Percentiles rank a stretch among this genome's conserved stretches.
Evolutionary conservation across 2,113 vertebrate species (phyloP).

Genomic region (Ovis canadensis): DNA sequence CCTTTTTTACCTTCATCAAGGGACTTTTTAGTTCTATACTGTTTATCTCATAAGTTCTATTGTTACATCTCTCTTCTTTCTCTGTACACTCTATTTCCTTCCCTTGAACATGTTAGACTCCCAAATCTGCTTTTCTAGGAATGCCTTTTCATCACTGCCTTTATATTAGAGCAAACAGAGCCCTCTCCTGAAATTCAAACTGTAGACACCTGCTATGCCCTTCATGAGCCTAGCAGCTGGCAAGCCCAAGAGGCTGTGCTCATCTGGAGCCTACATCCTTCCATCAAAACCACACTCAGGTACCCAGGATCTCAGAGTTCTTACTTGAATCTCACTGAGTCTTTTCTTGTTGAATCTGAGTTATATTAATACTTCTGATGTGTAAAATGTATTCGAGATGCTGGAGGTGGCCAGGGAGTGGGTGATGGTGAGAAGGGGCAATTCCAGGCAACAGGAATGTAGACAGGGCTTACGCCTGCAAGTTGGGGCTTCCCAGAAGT

Average conservation of each 20-base stretch:
- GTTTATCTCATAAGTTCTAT: background rate
- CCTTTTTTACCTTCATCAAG: background rate
- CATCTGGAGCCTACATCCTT: too few species aligned
- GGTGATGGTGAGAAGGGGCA: background rate
- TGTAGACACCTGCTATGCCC: background rate
- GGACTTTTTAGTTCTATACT: background rate
- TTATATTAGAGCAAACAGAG: background rate
- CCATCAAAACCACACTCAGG: background rate
- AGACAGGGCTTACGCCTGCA: background rate
- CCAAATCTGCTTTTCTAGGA: background rate
- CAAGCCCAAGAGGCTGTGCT: background rate
- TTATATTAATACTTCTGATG: background rate
- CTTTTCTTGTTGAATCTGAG: background rate
- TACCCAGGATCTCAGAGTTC: background rate
- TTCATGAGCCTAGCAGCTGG: background rate
- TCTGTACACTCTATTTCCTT: background rate
- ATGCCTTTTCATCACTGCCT: background rate
- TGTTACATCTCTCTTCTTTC: background rate
- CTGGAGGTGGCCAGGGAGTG: background rate
- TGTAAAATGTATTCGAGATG: background rate
- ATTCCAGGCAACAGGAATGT: accelerated
- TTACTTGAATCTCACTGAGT: background rate
- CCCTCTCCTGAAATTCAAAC: background rate
- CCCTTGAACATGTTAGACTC: too few species aligned
- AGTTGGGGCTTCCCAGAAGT: background rate